Conservation (phyloP, 2,113 vertebrate genomes). For the Eudyptes chrysolophus region DNA sequence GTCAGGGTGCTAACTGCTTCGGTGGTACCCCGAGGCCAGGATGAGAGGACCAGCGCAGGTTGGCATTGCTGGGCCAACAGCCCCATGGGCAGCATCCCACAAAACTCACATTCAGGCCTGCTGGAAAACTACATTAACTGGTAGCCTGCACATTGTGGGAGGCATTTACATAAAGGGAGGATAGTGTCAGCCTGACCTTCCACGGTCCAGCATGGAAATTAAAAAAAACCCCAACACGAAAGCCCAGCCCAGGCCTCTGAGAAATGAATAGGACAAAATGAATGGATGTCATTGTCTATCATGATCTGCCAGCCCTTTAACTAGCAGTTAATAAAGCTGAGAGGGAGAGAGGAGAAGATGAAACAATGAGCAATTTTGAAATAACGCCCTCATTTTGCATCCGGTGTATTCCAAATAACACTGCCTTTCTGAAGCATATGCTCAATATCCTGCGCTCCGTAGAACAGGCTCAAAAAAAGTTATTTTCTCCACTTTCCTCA, state of each 20-base stretch:
- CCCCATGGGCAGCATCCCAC: background rate
- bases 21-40: background rate
- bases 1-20: background rate
- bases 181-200: slow-evolving; percentile 30
- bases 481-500: background rate
- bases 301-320: background rate
- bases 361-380: background rate
- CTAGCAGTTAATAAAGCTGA: background rate
- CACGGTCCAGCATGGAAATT: background rate
- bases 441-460: background rate
- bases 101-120: background rate
- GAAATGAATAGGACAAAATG: slow-evolving; percentile 29
- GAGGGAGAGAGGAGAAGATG: background rate
- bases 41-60: background rate
- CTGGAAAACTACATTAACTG: background rate
- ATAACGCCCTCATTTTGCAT: background rate
- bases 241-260: background rate
- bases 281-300: slow-evolving; percentile 57
- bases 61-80: rapidly evolving
- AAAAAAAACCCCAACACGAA: background rate
- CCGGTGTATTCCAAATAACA: background rate
- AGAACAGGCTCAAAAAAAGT: background rate
- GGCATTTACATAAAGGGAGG: background rate
- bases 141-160: background rate
- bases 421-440: background rate